Base-by-base conservation (phyloP, 2,113 vertebrate genomes). In the Romanogobio albipinnatus region DNA sequence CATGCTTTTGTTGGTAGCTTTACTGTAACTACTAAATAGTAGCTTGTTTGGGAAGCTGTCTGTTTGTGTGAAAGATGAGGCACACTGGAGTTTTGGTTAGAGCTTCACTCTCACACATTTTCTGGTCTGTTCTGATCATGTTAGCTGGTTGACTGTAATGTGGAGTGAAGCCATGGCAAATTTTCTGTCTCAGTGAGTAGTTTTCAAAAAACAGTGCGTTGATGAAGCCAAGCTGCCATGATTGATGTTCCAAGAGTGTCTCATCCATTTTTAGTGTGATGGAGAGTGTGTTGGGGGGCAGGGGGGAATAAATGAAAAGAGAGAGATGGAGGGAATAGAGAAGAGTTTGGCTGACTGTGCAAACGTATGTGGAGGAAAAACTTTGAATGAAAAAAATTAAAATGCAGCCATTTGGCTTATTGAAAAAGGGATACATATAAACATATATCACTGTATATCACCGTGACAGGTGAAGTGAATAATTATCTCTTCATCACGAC, bases 121-220 rank as follows among this genome's bases (percentile, higher is more conserved):
- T 62, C n/a, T 81, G 45, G 19, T 68, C 13, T 83, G 62, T 84
- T 82, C 59, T 70, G 47, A 56, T 58, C 78, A 56, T 64, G 68
- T 43, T 33, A 26, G 47, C 49, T 53, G 33, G 59, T 45, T 83
- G 82, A 83, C 68, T 68, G 47, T 70, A 82, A 82, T 76, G 61
- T 39, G 2, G 58, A 76, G 68, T 80, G 76, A 83, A 86, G 68
- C 82, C 6, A 14, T 26, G 82, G 47, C 45, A 86, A 84, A 87
- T 62, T 79, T 62, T 87, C 81, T 53, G 74, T 75, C 68, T 70
- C 58, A 39, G 59, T 22, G 19, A 36, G 49, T 88, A 62, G 85
- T 78, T 81, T 47, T 19, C 10, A 70, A 70, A 85, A 86, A 43
- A 59, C 10, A 81, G 73, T 82, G 26, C 66, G 71, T 81, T 83